Base-by-base conservation (phyloP, 2,113 vertebrate species). In the Dryoscopus gambensis region DNA sequence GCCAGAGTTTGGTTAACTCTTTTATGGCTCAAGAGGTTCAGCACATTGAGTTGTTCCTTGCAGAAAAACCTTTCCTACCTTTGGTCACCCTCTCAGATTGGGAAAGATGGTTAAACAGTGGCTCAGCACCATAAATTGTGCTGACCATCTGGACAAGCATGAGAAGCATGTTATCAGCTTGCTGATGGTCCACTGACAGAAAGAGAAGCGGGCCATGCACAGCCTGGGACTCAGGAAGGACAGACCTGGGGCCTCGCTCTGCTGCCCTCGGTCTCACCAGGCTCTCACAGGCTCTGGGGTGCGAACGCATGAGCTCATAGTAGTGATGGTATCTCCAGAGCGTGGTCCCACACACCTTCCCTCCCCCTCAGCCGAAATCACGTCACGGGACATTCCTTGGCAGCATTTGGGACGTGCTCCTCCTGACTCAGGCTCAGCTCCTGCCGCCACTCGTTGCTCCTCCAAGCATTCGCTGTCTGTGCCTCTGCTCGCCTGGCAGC, bases 301-400 rank as follows among this genome's bases (percentile, higher is more conserved):
- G 69, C 15, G 4, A 67, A 81, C 0, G 0, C 31, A 79, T 92
- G 92, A 97, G 88, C 76, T 96, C 83, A 92, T n/a, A 46, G 80
- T 70, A 75, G 16, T 4, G 90, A 92, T 82, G 83, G 77, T 82
- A 95, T 90, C 96, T 90, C 78, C 85, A 84, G 76, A 78, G 64
- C 0, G 0, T 37, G 53, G 71, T 75, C 47, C 35, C 73, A 84
- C 90, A 35, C 68, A 55, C 42, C 92, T 65, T 84, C 37, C 87
- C 91, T 33, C 37, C 28, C 40, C 37, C 47, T 89, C 87, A 63
- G 78, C 44, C 1, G 4, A 22, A 74, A 71, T 24, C 7, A 0
- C 11, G 0, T 92, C 80, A 68, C 1, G 3, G 84, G 74, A 65
- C 93, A 73, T 91, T 96, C 86, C 80, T 63, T 84, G 77, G 55